Conservation (phyloP, 2,888 invertebrate species). For the Candidula unifasciata region DNA sequence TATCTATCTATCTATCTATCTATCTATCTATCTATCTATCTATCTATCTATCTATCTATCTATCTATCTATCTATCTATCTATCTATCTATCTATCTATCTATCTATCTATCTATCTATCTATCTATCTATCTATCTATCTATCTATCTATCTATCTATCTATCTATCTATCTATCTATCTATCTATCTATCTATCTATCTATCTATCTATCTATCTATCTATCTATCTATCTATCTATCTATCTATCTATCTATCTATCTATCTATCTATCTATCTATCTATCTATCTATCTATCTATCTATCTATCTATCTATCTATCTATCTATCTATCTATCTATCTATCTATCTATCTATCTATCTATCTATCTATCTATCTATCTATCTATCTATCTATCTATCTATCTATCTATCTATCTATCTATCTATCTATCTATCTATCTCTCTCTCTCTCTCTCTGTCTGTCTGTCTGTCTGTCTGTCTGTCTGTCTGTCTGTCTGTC, state of each 20-base stretch:
- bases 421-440: constrained; percentile 23
- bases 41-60: too few species aligned
- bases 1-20: too few species aligned
- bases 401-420: constrained; percentile 25
- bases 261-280: constrained; percentile 12
- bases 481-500: too few species aligned
- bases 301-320: not conserved
- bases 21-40: too few species aligned
- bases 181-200: constrained; percentile 8
- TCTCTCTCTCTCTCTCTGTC: constrained; percentile 8
- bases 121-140: not conserved
- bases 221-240: constrained; percentile 24
- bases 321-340: not conserved
- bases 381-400: constrained; percentile 16
- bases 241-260: constrained; percentile 17
- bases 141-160: not conserved
- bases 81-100: constrained; percentile 26
- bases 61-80: too few species aligned
- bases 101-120: constrained; percentile 17
- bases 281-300: not conserved
- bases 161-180: constrained; percentile 1
- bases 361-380: not conserved
- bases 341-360: not conserved
- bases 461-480: not conserved
- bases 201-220: constrained; percentile 23